Base-by-base conservation (phyloP, 2,113 vertebrate species). In the Gavialis gangeticus region DNA sequence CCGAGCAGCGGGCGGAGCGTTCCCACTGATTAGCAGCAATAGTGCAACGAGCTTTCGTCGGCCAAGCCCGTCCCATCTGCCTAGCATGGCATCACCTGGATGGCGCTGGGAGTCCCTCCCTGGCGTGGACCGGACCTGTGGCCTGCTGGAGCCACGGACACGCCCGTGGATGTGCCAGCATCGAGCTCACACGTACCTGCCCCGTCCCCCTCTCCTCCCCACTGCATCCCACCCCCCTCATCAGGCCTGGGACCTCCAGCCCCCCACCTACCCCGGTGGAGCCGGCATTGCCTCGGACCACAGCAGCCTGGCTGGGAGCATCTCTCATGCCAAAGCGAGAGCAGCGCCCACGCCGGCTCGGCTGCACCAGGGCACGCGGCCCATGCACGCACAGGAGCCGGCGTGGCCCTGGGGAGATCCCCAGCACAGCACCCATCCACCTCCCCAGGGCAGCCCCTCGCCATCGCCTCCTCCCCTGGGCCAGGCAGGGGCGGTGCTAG, bases 41-140 rank as follows among this genome's bases (percentile, higher is more conserved):
- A 98, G 98, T 98, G 98, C 98, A 99, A 98, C 96, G 79, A 98
- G 98, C 99, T 98, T 99, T 99, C 98, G 99, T 98, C 94, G 98
- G 98, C 98, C 97, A 98, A 98, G 98, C 99, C 99, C 99, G 99
- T 99, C 99, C 99, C 99, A 99, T 99, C 98, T 99, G 99, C 98
- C 99, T 98, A 98, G 96, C 97, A 98, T 95, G 84, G 99, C 98
- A 98, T 99, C 98, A 99, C 99, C 99, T 99, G 99, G 98, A 98
- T 98, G 98, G 97, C 96, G 98, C 98, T 98, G 98, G 77, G 93
- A 98, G 98, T 98, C 98, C 95, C 98, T 98, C 98, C 98, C 56
- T 22, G 67, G n/a, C 66, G 28, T n/a, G 4, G 0, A 0, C 6
- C 59, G 34, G 82, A 34, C 21, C 66, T 46, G 9, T 46, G 46